A percentile compares a stretch with the other conserved stretches of the same genome.
phyloP scores from a whole-genome alignment of 2,888 invertebrate genomes.

The Epirrhoe tristata region DNA sequence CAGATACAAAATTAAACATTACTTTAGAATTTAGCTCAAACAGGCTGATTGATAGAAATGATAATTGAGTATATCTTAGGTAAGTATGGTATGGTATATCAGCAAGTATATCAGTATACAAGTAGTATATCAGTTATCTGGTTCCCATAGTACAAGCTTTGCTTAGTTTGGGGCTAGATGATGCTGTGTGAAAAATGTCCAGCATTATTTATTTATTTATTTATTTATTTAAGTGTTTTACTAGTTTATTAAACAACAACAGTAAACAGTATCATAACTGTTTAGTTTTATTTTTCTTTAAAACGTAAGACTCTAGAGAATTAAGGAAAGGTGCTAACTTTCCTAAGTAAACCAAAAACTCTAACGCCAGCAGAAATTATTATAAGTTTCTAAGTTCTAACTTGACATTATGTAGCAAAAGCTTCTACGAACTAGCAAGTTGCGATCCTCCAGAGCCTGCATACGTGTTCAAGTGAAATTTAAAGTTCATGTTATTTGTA shows the following conservation, averaged over 20 bases:
- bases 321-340: neutral
- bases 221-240: too few relatives aligned
- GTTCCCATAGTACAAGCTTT: too few relatives aligned
- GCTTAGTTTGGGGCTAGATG: too few relatives aligned
- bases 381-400: slow-evolving; percentile 4
- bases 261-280: neutral
- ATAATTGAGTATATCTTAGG: too few relatives aligned
- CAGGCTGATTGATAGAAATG: neutral
- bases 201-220: too few relatives aligned
- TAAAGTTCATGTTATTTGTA: slow-evolving; percentile 29
- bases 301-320: neutral
- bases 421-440: slow-evolving; percentile 21
- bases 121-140: too few relatives aligned
- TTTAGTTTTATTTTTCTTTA: neutral
- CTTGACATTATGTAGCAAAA: slow-evolving; percentile 22
- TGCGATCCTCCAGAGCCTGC: slow-evolving; percentile 34
- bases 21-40: too few relatives aligned
- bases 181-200: too few relatives aligned
- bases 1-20: too few relatives aligned
- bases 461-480: slow-evolving; percentile 30
- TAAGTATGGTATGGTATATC: neutral
- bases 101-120: too few relatives aligned
- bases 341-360: neutral
- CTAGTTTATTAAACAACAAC: neutral
- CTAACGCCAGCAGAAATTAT: neutral